A percentile compares a stretch with the other conserved stretches of the same genome.
phyloP scores from a whole-genome alignment of 1,140 invertebrate species.

The Heliconius eleuchia region DNA sequence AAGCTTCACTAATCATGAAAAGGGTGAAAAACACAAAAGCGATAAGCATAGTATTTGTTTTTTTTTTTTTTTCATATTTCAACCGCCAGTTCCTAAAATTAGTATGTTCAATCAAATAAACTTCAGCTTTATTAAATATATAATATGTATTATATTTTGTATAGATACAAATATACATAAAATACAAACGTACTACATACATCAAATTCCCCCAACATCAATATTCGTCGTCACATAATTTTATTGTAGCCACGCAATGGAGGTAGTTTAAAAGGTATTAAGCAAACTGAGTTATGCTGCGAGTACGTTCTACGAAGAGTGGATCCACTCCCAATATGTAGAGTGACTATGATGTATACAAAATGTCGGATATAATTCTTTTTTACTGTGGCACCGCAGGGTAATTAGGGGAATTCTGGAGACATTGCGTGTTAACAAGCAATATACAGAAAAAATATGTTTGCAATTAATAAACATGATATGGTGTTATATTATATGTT shows the following conservation, averaged over 20 bases:
- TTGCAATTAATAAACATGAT: too few relatives aligned
- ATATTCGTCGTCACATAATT: constrained; percentile 4
- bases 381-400: too few relatives aligned
- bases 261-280: constrained; percentile 15
- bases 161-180: not conserved
- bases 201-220: not conserved
- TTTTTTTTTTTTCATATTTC: not conserved
- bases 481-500: too few relatives aligned
- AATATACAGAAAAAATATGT: too few relatives aligned
- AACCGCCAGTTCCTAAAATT: not conserved
- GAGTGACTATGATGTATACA: not conserved
- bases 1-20: too few relatives aligned
- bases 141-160: not conserved
- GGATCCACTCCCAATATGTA: constrained; percentile 4
- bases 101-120: not conserved
- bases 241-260: constrained; percentile 9
- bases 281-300: constrained; percentile 9
- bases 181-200: not conserved
- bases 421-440: too few relatives aligned
- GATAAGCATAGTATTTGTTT: not conserved
- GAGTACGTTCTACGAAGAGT: not conserved
- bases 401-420: too few relatives aligned
- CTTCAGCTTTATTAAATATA: not conserved
- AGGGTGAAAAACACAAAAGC: not conserved
- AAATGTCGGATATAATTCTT: not conserved